Percentiles rank a stretch among this genome's conserved stretches.
phyloP scores from a whole-genome alignment of 2,113 vertebrate genomes.

The Corapipo altera region DNA sequence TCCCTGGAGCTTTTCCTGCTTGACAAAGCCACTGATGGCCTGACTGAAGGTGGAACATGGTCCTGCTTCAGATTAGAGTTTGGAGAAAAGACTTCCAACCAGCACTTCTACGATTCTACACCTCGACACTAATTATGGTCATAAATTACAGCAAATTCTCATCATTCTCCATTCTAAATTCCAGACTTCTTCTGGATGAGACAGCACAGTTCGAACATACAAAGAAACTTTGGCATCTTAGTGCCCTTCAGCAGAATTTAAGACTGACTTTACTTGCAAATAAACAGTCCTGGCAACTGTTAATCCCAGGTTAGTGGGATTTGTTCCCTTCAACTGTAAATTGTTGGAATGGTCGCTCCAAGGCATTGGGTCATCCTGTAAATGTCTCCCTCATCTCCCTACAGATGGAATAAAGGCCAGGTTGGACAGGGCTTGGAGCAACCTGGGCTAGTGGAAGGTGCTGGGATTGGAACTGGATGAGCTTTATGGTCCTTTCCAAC shows the following conservation, averaged over 20 bases:
- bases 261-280: neutral
- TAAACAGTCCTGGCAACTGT: neutral
- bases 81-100: neutral
- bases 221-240: neutral
- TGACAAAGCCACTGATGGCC: neutral
- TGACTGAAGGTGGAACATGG: neutral
- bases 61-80: neutral
- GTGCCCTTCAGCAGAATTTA: neutral
- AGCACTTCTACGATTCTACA: neutral
- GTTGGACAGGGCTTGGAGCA: neutral
- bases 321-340: neutral
- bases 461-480: neutral
- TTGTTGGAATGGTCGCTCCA: neutral
- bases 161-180: neutral
- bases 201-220: neutral
- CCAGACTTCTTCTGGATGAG: neutral
- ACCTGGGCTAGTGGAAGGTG: neutral
- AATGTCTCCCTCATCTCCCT: neutral
- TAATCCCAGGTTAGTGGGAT: neutral
- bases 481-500: neutral
- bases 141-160: neutral
- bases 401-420: accelerated
- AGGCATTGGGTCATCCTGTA: neutral
- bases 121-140: neutral
- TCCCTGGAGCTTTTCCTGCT: neutral